phyloP scores from a whole-genome alignment of 2,113 vertebrate species.

The Neolamprologus brichardi region DNA sequence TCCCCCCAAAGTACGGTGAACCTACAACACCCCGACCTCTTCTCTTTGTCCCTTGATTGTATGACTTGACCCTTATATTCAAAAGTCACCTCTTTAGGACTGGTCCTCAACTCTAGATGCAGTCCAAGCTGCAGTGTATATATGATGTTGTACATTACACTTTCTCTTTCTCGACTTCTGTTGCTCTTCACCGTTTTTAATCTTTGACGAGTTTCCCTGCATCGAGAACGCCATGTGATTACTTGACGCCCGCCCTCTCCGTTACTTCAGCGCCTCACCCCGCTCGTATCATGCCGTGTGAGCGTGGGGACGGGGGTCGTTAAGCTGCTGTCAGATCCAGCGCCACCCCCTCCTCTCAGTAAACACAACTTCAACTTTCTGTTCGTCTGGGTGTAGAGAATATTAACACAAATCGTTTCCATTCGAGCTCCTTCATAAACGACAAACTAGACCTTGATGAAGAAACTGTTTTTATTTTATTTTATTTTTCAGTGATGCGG shows the following conservation, averaged over 20 bases:
- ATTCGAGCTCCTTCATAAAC: constrained; percentile 80
- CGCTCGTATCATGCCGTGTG: constrained; percentile 9
- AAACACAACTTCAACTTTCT: constrained; percentile 79
- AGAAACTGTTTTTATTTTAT: constrained; percentile 79
- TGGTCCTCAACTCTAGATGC: constrained; percentile 97
- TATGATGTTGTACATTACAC: constrained; percentile 98
- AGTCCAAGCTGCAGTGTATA: constrained; percentile 93
- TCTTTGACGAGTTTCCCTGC: constrained; percentile 39
- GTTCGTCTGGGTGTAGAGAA: constrained; percentile 83
- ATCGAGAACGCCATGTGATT: background rate
- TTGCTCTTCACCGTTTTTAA: constrained; percentile 75
- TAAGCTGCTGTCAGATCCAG: constrained; percentile 81
- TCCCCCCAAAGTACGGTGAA: constrained; percentile 99
- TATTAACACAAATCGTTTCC: constrained; percentile 74
- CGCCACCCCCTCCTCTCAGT: constrained; percentile 5
- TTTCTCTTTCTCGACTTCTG: constrained; percentile 71
- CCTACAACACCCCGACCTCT: constrained; percentile 99
- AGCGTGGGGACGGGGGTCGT: constrained; percentile 45
- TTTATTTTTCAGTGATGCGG: constrained; percentile 80
- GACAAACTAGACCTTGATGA: constrained; percentile 78
- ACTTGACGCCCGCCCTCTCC: constrained; percentile 42
- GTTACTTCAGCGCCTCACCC: constrained; percentile 25
- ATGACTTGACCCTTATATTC: constrained; percentile 91
- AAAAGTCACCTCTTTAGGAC: constrained; percentile 97
- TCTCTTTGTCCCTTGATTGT: constrained; percentile 99